Evolutionary conservation across 1,140 invertebrate species (phyloP).

Genomic region (Apis laboriosa): DNA sequence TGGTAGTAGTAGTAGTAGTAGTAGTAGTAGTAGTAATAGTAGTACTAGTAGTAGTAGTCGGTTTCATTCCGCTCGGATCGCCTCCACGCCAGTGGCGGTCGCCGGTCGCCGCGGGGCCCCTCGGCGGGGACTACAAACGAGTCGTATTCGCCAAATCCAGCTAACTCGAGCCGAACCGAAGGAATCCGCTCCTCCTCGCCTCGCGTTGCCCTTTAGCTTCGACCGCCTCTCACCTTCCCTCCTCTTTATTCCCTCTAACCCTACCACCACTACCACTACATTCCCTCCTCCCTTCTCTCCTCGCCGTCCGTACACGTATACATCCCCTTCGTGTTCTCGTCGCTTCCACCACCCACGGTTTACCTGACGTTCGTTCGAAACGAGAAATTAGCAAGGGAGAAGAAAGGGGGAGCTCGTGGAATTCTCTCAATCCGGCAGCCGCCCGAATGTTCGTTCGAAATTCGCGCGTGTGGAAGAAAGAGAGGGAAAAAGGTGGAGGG

Average conservation of each 20-base stretch:
- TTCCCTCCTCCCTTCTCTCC: background rate
- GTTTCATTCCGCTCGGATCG: slow-evolving; percentile 60
- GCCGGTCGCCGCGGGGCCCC: slow-evolving; percentile 56
- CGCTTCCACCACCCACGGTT: slow-evolving; percentile 51
- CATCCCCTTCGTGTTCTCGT: background rate
- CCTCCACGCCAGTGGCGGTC: slow-evolving; percentile 25
- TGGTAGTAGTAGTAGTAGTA: too few species aligned
- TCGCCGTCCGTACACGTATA: background rate
- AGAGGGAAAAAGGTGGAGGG: background rate
- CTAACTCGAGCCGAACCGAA: slow-evolving; percentile 76
- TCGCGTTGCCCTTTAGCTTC: slow-evolving; percentile 24
- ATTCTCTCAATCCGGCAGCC: slow-evolving; percentile 43
- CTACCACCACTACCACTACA: background rate
- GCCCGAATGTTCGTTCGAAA: slow-evolving; percentile 1
- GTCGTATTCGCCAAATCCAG: slow-evolving; percentile 77
- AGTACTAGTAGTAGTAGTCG: background rate
- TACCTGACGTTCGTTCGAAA: slow-evolving; percentile 50
- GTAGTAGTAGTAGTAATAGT: too few species aligned
- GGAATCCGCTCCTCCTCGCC: slow-evolving; percentile 67
- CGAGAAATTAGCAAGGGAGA: slow-evolving; percentile 61
- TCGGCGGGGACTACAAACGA: slow-evolving; percentile 73
- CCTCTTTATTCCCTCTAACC: background rate
- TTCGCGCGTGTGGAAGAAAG: background rate
- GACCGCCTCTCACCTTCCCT: slow-evolving; percentile 10
- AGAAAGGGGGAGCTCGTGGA: slow-evolving; percentile 45